Base-by-base conservation (phyloP, 1,140 invertebrate species). In the Pogonus chalceus region DNA sequence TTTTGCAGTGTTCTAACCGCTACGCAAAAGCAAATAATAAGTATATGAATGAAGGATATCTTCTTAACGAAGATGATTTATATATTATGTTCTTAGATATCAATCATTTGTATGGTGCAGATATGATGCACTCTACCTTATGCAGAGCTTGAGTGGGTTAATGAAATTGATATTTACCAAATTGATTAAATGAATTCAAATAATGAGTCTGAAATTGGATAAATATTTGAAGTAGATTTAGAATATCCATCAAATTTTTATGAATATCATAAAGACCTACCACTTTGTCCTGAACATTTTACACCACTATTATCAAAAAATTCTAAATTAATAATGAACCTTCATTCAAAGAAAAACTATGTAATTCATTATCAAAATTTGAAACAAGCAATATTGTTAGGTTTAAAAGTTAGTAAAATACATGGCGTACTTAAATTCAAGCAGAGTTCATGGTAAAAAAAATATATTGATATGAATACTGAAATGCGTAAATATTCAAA, bases 101-200 rank as follows among this genome's bases (percentile, higher is more conserved):
- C 3, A 71, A 68, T 49, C n/a, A 72, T 74, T 57, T 75, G 18
- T 75, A 76, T 65, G 71, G 71, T 14, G 61, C 51, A 23, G 63
- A 63, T n/a, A n/a, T 76, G 67, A 55, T 24, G 20, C 9, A 62
- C 12, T 24, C 58, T 70, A 23, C 67, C 65, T 14, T 23, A 43
- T 0, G 49, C 37, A 2, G 37, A 58, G n/a, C n/a, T n/a, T n/a
- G n/a, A 65, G 50, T 74, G 65, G 67, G 46, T 66, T 2, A 55
- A 57, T 37, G n/a, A 58, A 35, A 21, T 52, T 56, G 56, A 62
- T 56, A 55, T 60, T 54, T 62, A 69, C 56, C 64, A 66, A 52
- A 62, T 71, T 59, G 64, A 69, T 55, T 52, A 65, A 23, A 20
- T 52, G 10, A 58, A 53, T 46, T 58, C 66, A 23, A n/a, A 56